Percentiles rank a stretch among this genome's conserved stretches.
phyloP scores from a whole-genome alignment of 1,140 invertebrate genomes.

The Melitaea cinxia region DNA sequence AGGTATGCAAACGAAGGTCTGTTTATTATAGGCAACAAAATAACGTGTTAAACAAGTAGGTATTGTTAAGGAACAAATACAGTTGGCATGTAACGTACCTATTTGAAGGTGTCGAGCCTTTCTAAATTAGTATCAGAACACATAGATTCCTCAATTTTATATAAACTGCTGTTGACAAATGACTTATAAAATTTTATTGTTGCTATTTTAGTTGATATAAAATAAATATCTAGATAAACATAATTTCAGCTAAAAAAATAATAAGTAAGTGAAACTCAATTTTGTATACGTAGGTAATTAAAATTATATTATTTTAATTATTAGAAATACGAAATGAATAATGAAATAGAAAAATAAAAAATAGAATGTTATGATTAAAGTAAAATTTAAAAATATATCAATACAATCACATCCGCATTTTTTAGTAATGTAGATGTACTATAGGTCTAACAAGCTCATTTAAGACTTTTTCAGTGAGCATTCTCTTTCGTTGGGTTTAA shows the following conservation, averaged over 20 bases:
- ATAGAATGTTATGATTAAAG: too few relatives aligned
- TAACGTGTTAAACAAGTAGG: constrained; percentile 32
- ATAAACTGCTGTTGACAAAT: constrained; percentile 24
- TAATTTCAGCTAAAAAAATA: too few relatives aligned
- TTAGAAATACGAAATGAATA: too few relatives aligned
- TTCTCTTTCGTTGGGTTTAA: constrained; percentile 17
- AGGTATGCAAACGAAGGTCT: constrained; percentile 35
- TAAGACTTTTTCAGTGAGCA: constrained; percentile 17
- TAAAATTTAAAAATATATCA: too few relatives aligned
- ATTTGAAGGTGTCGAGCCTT: constrained; percentile 54
- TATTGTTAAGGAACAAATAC: constrained; percentile 32
- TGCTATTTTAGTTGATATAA: too few relatives aligned
- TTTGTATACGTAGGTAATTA: too few relatives aligned
- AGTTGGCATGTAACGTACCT: constrained; percentile 34
- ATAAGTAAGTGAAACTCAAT: too few relatives aligned
- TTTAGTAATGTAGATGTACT: neutral
- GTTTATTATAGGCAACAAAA: constrained; percentile 30
- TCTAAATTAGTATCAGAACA: constrained; percentile 41
- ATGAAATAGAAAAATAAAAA: too few relatives aligned
- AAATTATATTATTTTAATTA: too few relatives aligned
- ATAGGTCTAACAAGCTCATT: neutral
- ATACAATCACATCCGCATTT: neutral
- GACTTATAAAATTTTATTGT: constrained; percentile 16
- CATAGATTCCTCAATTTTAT: constrained; percentile 37
- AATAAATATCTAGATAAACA: too few relatives aligned